phyloP scores from a whole-genome alignment of 1,140 invertebrate species.

The Episyrphus balteatus region DNA sequence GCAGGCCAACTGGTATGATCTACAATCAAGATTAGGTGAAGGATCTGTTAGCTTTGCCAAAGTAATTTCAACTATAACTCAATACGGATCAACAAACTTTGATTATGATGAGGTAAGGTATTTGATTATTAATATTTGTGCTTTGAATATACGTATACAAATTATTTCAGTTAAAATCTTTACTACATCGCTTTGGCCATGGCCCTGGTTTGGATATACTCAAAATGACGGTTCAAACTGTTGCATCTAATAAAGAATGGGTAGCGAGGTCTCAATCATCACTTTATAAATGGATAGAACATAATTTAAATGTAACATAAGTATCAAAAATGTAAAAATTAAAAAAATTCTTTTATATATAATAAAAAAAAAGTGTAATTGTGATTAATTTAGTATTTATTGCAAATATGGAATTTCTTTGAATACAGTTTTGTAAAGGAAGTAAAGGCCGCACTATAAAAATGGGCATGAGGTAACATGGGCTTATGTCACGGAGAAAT shows the following conservation, averaged over 20 bases:
- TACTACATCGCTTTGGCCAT: constrained; percentile 34
- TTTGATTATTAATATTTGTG: too few relatives aligned
- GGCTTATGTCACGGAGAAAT: too few relatives aligned
- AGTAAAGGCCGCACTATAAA: too few relatives aligned
- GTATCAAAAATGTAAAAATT: too few relatives aligned
- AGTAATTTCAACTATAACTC: constrained; percentile 56
- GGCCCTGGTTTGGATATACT: constrained; percentile 33
- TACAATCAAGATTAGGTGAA: constrained; percentile 52
- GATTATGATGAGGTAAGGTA: constrained; percentile 57
- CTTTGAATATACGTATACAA: too few relatives aligned
- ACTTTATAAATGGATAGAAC: constrained; percentile 35
- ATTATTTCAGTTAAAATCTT: constrained; percentile 26
- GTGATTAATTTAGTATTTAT: too few relatives aligned
- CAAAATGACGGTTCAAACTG: constrained; percentile 35
- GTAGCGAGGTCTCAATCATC: constrained; percentile 32
- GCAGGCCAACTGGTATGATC: constrained; percentile 56
- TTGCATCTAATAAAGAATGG: constrained; percentile 36
- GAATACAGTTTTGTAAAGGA: too few relatives aligned
- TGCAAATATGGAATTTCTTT: too few relatives aligned
- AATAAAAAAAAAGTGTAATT: too few relatives aligned
- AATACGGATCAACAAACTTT: constrained; percentile 57
- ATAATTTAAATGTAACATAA: constrained; percentile 18
- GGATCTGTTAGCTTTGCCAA: constrained; percentile 56
- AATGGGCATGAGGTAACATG: too few relatives aligned
- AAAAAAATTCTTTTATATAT: too few relatives aligned